Base-by-base conservation (phyloP, 2,113 vertebrate genomes). In the Cinclus cinclus region DNA sequence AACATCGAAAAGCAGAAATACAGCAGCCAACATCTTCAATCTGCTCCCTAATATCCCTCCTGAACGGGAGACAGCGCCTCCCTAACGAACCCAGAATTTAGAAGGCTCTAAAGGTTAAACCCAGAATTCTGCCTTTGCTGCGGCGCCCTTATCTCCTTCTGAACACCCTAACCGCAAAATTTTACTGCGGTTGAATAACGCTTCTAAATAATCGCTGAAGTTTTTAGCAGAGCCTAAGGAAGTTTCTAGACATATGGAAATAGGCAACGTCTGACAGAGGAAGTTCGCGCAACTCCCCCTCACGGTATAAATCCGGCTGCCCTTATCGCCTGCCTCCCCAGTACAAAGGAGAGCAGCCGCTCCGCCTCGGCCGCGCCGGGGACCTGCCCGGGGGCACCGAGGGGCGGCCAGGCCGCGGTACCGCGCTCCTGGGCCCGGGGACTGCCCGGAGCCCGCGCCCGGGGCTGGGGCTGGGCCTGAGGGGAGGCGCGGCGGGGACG, bases 161-260 rank as follows among this genome's bases (percentile, higher is more conserved):
- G 0, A 64, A 46, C 28, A 9, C 7, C 0, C 0, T 3, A 59
- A 52, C 12, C 12, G 23, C 21, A 15, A 39, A 13, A 42, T 55
- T 24, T n/a, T 35, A 13, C 39, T 2, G 23, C 1, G 5, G 31
- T 4, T 46, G 41, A 39, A 31, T 13, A 53, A 8, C 0, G 9
- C 41, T 58, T 10, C 74, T 8, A 23, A 33, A 42, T 0, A 50
- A 80, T 2, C 4, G 35, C 5, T 23, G 0, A 55, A 68, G 31
- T 30, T 71, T 70, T n/a, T 3, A 27, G 42, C 20, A 6, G 18
- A 65, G 47, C 10, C 41, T 17, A 7, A 15, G 60, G 92, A 97
- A 95, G 59, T 83, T 95, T 94, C 95, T 92, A 92, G 92, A 96
- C 67, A 69, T 31, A 70, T 37, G 74, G 87, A 89, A 91, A 96